Conservation (phyloP, 2,797 vertebrate species). For the Spea hammondii region DNA sequence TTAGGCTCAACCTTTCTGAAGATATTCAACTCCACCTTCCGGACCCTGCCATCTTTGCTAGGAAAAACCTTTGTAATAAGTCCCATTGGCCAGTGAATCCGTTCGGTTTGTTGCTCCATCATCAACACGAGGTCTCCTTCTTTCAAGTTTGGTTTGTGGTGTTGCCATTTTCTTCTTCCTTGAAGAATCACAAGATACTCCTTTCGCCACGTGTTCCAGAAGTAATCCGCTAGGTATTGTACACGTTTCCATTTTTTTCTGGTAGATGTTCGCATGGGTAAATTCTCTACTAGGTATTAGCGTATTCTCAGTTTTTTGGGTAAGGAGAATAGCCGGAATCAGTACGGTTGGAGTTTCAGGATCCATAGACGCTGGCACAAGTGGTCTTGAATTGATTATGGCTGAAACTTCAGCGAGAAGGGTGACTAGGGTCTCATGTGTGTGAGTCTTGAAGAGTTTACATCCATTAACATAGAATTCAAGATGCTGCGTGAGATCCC, state of each 20-base stretch:
- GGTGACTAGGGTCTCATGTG: no score
- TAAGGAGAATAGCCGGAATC: no score
- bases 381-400: not conserved
- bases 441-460: constrained; percentile 3
- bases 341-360: constrained; percentile 5
- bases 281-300: no score
- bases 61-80: not conserved
- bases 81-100: not conserved
- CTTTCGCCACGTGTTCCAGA: not conserved
- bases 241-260: no score
- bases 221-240: not conserved
- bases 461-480: constrained; percentile 7
- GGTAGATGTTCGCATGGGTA: no score
- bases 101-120: not conserved
- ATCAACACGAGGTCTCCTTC: constrained; percentile 1
- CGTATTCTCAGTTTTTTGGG: no score
- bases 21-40: not conserved
- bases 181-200: not conserved
- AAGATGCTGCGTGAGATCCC: constrained; percentile 5
- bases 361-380: constrained; percentile 3
- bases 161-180: constrained; percentile 2
- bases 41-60: not conserved
- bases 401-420: no score
- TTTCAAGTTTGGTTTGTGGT: not conserved
- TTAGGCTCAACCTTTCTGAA: not conserved